phyloP scores from a whole-genome alignment of 2,113 vertebrate species.

The Anser cygnoides region DNA sequence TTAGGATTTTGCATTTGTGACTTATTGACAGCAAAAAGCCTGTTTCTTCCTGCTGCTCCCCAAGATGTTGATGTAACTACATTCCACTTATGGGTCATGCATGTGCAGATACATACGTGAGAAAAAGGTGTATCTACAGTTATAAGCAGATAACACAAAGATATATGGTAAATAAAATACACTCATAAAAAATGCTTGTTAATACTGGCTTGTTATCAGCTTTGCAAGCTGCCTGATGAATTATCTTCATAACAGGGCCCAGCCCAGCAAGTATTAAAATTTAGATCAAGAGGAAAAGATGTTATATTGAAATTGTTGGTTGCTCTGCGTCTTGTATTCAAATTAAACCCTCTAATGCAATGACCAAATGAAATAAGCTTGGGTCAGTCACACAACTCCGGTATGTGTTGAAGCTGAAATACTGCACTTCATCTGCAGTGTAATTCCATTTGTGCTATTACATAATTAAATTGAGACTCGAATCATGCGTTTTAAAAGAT shows the following conservation, averaged over 20 bases:
- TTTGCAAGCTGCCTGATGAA: constrained; percentile 32
- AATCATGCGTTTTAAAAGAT: constrained; percentile 94
- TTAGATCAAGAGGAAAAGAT: neutral
- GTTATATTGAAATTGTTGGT: neutral
- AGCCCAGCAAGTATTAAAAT: neutral
- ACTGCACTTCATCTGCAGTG: constrained; percentile 86
- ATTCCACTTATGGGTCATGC: neutral
- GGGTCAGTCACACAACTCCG: constrained; percentile 72
- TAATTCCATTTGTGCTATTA: constrained; percentile 96
- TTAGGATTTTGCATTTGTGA: neutral
- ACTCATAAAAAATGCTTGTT: neutral
- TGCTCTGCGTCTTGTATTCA: constrained; percentile 6
- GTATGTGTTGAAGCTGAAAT: constrained; percentile 75
- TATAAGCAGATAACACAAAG: fast-evolving
- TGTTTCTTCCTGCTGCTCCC: neutral
- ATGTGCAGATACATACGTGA: neutral
- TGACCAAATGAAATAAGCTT: constrained; percentile 77
- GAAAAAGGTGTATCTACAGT: neutral
- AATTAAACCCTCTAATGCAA: constrained; percentile 66
- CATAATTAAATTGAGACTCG: constrained; percentile 95
- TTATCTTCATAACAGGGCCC: neutral
- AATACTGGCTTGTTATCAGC: neutral
- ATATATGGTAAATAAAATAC: neutral
- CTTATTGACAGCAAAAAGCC: neutral
- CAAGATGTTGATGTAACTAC: fast-evolving